A percentile compares a stretch with the other conserved stretches of the same genome.
Conservation (phyloP, 2,888 invertebrate species). For the Diabrotica balteata region DNA sequence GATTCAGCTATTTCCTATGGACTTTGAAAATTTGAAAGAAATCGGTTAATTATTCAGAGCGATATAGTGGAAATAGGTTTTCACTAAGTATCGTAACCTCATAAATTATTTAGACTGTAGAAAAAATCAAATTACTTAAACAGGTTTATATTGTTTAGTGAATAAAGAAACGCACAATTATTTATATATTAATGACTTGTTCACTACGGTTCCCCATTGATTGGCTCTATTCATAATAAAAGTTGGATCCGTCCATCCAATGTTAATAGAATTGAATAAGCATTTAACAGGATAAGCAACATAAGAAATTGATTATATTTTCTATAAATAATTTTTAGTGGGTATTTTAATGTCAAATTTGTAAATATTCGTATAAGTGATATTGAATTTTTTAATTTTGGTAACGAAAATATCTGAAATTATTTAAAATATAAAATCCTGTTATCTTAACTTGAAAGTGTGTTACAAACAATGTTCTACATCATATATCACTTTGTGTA, state of each 20-base stretch:
- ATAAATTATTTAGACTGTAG: too few relatives aligned
- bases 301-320: slow-evolving; percentile 13
- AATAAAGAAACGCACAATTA: too few relatives aligned
- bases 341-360: slow-evolving; percentile 4
- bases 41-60: too few relatives aligned
- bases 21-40: too few relatives aligned
- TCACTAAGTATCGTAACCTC: neutral
- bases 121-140: too few relatives aligned
- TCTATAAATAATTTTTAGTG: slow-evolving; percentile 31
- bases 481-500: slow-evolving; percentile 46
- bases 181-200: too few relatives aligned
- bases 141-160: too few relatives aligned
- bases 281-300: slow-evolving; percentile 7
- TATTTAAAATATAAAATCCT: slow-evolving; percentile 11
- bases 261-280: slow-evolving; percentile 33
- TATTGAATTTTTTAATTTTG: slow-evolving; percentile 18
- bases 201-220: too few relatives aligned
- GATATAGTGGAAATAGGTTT: neutral
- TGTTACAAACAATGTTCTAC: slow-evolving; percentile 37
- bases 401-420: slow-evolving; percentile 28
- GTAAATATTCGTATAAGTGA: slow-evolving; percentile 23
- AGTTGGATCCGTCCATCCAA: slow-evolving; percentile 56
- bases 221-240: slow-evolving; percentile 34
- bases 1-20: too few relatives aligned
- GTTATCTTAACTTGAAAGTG: slow-evolving; percentile 32